Percentiles rank a stretch among this genome's conserved stretches.
Conservation (phyloP, 2,797 vertebrate species). For the Sebastes steindachneri region DNA sequence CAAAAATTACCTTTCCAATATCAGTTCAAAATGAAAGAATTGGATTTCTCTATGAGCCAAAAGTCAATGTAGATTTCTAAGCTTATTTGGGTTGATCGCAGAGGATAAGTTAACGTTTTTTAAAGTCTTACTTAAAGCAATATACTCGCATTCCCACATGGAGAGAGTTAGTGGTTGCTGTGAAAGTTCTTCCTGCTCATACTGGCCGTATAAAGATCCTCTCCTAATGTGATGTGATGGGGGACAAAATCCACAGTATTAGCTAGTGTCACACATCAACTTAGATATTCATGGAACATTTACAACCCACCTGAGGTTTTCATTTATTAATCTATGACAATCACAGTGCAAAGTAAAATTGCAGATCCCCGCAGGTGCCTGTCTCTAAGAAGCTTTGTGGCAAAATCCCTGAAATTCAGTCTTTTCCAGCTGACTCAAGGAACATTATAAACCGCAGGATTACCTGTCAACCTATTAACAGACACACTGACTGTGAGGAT, state of each 20-base stretch:
- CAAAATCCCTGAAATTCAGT: conserved; percentile 26
- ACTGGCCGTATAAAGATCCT: not conserved
- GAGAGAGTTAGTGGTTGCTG: not conserved
- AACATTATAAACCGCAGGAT: conserved; percentile 25
- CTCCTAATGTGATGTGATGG: not conserved
- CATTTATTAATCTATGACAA: not conserved
- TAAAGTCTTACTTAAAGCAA: no score
- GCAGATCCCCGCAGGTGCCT: not conserved
- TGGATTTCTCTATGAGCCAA: not conserved
- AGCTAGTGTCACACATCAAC: not conserved
- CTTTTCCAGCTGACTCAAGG: conserved; percentile 30
- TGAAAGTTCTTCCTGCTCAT: not conserved
- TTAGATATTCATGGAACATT: not conserved
- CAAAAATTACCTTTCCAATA: not conserved
- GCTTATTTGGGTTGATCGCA: not conserved
- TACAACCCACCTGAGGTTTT: not conserved
- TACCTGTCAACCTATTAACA: conserved; percentile 37
- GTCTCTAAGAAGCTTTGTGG: not conserved
- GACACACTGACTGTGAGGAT: conserved; percentile 3
- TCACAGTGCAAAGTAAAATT: not conserved
- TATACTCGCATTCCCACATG: not conserved
- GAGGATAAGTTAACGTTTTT: not conserved
- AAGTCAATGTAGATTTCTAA: not conserved
- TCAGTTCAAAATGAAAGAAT: not conserved
- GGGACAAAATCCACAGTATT: not conserved